These are phyloP conservation scores for Argyrosomus regius DNA, from an alignment of 2,797 vertebrate genomes.

Conservation along the genomic window DNA sequence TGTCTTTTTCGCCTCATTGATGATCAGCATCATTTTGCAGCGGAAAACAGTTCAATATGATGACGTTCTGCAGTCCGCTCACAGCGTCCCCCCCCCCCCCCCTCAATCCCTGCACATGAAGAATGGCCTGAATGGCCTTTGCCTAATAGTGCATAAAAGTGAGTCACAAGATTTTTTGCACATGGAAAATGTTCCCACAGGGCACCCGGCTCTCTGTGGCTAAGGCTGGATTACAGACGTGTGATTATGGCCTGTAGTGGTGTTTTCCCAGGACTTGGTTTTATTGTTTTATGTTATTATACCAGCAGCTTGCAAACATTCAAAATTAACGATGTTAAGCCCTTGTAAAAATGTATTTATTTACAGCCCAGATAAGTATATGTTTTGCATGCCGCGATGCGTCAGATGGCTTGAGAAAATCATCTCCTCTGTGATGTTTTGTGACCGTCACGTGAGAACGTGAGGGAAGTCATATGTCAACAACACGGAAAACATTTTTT, in stretches of 20 bases:
- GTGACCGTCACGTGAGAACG: not conserved
- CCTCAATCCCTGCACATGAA: slow-evolving; percentile 6
- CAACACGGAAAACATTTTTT: not conserved
- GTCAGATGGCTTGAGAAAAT: slow-evolving; percentile 15
- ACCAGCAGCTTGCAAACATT: slow-evolving; percentile 22
- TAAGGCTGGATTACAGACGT: slow-evolving; percentile 45
- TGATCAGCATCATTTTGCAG: slow-evolving; percentile 2
- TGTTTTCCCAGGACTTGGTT: slow-evolving; percentile 36
- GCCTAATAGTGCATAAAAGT: slow-evolving; percentile 33
- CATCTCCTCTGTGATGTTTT: not conserved
- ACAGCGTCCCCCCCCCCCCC: not conserved
- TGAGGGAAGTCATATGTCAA: not conserved
- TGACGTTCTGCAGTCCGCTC: not conserved
- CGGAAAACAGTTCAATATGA: slow-evolving; percentile 5
- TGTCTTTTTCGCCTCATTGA: not conserved
- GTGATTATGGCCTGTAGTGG: slow-evolving; percentile 36
- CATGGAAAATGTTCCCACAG: slow-evolving; percentile 41
- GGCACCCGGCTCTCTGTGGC: slow-evolving; percentile 14
- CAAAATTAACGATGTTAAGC: not conserved
- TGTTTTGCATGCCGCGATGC: not conserved
- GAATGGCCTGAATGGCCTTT: slow-evolving; percentile 22
- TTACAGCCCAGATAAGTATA: slow-evolving; percentile 5
- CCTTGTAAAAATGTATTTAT: slow-evolving; percentile 20
- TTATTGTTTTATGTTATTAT: slow-evolving; percentile 37
- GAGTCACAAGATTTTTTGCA: slow-evolving; percentile 57